These are phyloP conservation scores for Tragelaphus scriptus DNA, from an alignment of 2,113 vertebrate species.

Conservation along the genomic window DNA sequence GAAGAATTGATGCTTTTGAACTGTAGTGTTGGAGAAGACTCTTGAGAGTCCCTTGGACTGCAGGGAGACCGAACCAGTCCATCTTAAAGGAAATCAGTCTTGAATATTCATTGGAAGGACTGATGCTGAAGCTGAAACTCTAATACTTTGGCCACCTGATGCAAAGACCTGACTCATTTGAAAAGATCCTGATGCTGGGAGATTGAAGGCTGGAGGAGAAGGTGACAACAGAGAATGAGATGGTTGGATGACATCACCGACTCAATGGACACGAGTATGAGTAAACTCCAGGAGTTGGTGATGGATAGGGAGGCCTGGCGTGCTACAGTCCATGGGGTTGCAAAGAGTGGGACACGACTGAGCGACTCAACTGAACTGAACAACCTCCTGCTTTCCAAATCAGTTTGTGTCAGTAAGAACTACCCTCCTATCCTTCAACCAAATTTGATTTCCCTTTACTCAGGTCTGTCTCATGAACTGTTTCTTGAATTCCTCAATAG, in stretches of 20 bases:
- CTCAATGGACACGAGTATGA: not conserved
- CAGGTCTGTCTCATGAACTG: not conserved
- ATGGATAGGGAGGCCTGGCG: not conserved
- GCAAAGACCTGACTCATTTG: not conserved
- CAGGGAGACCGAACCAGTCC: not conserved
- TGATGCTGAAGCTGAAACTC: not conserved
- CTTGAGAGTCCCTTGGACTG: not conserved
- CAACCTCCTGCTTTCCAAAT: not conserved
- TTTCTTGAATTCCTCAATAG: not conserved
- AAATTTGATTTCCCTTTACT: not conserved
- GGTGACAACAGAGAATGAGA: not conserved
- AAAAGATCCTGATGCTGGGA: not conserved
- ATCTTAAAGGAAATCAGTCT: not conserved
- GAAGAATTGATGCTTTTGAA: not conserved
- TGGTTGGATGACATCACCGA: not conserved
- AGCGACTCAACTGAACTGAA: not conserved
- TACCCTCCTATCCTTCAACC: not conserved
- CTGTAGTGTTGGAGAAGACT: not conserved
- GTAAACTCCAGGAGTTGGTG: not conserved
- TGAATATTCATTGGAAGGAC: not conserved
- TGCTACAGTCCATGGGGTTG: not conserved
- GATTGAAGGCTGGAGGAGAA: not conserved
- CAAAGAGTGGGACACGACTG: not conserved
- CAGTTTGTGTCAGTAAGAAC: not conserved
- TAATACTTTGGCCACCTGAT: not conserved